Evolutionary conservation across 1,140 invertebrate genomes (phyloP).

Genomic region (Cydia strobilella): DNA sequence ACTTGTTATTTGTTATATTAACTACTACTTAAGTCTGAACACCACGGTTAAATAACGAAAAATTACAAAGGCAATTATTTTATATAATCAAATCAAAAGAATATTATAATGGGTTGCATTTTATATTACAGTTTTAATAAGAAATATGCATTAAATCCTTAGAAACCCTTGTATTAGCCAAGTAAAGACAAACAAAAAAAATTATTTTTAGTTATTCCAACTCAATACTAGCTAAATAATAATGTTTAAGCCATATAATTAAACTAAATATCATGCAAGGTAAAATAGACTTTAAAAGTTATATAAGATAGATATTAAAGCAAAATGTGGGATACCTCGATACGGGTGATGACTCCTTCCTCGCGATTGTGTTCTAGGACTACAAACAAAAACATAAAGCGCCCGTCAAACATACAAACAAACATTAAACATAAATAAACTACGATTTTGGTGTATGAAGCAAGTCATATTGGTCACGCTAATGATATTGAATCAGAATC

Average conservation of each 20-base stretch:
- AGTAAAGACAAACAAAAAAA: no score
- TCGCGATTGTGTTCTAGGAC: conserved; percentile 80
- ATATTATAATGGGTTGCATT: no score
- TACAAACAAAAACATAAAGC: conserved; percentile 79
- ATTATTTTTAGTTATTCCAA: no score
- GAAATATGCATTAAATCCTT: no score
- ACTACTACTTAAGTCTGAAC: conserved; percentile 25
- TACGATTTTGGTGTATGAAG: conserved; percentile 46
- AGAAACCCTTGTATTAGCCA: no score
- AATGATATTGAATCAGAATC: no score
- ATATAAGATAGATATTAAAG: conserved; percentile 56
- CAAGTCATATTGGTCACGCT: conserved; percentile 35
- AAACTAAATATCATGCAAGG: conserved; percentile 23
- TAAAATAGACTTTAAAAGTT: conserved; percentile 19
- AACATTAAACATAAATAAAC: conserved; percentile 57
- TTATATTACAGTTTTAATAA: no score
- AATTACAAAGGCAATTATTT: background rate
- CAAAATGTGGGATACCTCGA: conserved; percentile 78
- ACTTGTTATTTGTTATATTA: conserved; percentile 33
- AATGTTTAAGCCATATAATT: background rate
- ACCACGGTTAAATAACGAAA: background rate
- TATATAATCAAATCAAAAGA: background rate
- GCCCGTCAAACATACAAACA: conserved; percentile 75
- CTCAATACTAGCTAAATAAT: no score
- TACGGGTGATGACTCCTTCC: conserved; percentile 79